These are phyloP conservation scores for Ginglymostoma cirratum DNA, from an alignment of 2,113 vertebrate species.

Conservation along the genomic window DNA sequence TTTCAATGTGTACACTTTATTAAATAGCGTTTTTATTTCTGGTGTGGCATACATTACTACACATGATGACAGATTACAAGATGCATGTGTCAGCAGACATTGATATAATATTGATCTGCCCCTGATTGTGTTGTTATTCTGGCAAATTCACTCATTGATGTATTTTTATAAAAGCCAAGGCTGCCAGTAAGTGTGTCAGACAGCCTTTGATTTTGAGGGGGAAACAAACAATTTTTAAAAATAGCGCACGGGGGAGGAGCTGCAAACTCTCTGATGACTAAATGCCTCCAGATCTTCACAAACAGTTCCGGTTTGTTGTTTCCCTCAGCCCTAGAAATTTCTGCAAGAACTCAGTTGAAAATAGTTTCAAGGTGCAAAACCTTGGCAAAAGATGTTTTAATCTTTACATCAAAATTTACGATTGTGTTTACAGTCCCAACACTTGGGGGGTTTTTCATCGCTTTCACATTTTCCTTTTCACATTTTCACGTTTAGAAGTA, in stretches of 20 bases:
- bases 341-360: neutral
- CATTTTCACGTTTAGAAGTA: neutral
- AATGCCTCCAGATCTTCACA: conserved; percentile 8
- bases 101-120: neutral
- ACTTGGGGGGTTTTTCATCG: neutral
- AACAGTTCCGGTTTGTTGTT: conserved; percentile 21
- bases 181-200: conserved; percentile 25
- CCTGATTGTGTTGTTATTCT: conserved; percentile 6
- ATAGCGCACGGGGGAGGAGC: conserved; percentile 11
- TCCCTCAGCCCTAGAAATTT: conserved; percentile 5
- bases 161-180: neutral
- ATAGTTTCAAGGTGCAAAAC: neutral
- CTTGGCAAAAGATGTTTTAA: neutral
- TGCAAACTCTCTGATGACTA: conserved; percentile 23
- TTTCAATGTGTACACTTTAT: neutral
- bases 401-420: neutral
- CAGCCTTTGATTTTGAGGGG: conserved; percentile 36
- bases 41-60: neutral
- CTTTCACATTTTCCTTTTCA: neutral
- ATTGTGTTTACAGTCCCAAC: neutral
- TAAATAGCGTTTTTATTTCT: neutral
- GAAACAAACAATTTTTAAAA: conserved; percentile 32
- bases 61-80: neutral
- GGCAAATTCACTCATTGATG: conserved; percentile 27
- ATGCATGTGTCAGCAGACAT: neutral